Base-by-base conservation (phyloP, 1,140 invertebrate species). In the Heliconius nattereri region DNA sequence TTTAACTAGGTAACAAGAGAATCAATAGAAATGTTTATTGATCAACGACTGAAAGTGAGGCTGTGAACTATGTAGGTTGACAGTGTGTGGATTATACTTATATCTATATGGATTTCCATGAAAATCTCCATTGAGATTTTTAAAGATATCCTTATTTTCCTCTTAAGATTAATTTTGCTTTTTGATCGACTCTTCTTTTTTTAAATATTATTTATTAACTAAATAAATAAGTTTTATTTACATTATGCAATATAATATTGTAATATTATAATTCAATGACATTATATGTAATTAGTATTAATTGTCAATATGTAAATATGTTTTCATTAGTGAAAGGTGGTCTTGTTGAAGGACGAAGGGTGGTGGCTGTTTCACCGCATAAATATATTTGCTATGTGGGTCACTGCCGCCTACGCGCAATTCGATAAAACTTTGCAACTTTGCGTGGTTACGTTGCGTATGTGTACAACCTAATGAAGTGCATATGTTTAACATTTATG, bases 321-420 rank as follows among this genome's bases (percentile, higher is more conserved):
- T 45, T 45, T 45, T 45, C 3, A 45, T 83, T 85, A 81, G 66
- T 75, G 79, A 77, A 75, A 71, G 77, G 71, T 81, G 84, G 83
- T 86, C 72, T 82, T 80, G 75, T 79, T 81, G 85, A 85, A 87
- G 87, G 86, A 87, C 86, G 87, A 85, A 85, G 83, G 85, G 88
- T 84, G 84, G 85, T 85, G 86, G 85, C 86, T 85, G 84, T 85
- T 86, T 83, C 84, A 86, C 84, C 86, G 78, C 86, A 84, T 84
- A 84, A 86, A 80, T 87, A 80, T 78, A 84, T 81, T 80, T 78
- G 72, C 85, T 86, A 93, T 92, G 87, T 92, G 90, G 92, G 91
- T 94, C 92, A 94, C 87, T 91, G 88, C 85, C 90, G 90, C 89
- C 91, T 88, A 92, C 88, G 89, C 89, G 91, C 87, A 87, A 93